Evolutionary conservation across 2,888 invertebrate species (phyloP).

Genomic region (Cheilosia pagana): DNA sequence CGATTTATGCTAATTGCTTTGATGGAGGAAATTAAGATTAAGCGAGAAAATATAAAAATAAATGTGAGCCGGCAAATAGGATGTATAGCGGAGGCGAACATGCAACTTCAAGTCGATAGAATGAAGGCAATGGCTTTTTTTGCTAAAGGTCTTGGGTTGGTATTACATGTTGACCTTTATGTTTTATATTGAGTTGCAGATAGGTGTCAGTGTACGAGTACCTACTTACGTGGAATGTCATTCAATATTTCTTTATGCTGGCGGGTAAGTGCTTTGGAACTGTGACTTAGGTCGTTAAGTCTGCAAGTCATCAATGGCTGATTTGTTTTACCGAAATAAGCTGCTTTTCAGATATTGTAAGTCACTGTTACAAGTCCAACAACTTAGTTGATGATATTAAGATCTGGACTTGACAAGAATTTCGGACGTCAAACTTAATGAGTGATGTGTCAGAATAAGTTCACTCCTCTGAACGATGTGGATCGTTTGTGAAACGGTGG

Average conservation of each 20-base stretch:
- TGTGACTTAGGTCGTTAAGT: not conserved
- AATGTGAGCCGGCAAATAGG: slow-evolving; percentile 25
- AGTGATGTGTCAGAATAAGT: too few relatives aligned
- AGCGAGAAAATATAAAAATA: not conserved
- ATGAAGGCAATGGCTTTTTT: slow-evolving; percentile 10
- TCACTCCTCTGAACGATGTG: too few relatives aligned
- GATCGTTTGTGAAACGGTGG: too few relatives aligned
- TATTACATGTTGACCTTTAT: slow-evolving; percentile 64
- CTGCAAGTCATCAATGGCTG: too few relatives aligned
- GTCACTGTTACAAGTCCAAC: too few relatives aligned
- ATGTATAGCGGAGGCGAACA: slow-evolving; percentile 31
- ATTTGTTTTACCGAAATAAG: too few relatives aligned
- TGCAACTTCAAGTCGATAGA: slow-evolving; percentile 19
- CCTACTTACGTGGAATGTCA: slow-evolving; percentile 53
- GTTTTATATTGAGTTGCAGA: slow-evolving; percentile 10
- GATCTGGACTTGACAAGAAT: too few relatives aligned
- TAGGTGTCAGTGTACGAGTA: slow-evolving; percentile 54
- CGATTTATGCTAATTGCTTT: slow-evolving; percentile 52
- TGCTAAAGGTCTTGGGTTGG: slow-evolving; percentile 63
- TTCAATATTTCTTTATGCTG: slow-evolving; percentile 22
- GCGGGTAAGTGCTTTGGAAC: not conserved
- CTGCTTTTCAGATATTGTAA: too few relatives aligned
- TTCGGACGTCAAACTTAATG: too few relatives aligned
- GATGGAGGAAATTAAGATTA: slow-evolving; percentile 43
- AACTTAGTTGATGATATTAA: too few relatives aligned